phyloP scores from a whole-genome alignment of 2,888 invertebrate genomes.

The Amphiduros pacificus region DNA sequence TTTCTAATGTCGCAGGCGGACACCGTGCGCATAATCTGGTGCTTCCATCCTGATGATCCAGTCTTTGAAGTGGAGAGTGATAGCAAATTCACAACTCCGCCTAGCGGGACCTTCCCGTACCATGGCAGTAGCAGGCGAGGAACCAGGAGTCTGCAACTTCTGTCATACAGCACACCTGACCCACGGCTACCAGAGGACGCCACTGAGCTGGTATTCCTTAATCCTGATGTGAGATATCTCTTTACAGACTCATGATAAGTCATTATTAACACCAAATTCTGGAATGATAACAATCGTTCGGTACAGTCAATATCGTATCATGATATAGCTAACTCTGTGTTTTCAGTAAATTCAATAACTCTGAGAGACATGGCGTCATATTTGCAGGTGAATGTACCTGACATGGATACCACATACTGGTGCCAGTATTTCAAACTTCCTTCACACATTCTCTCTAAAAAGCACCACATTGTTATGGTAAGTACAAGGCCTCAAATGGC shows the following conservation, averaged over 20 bases:
- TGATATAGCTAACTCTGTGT: no score
- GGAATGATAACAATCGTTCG: no score
- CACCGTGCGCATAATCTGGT: neutral
- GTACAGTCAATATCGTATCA: no score
- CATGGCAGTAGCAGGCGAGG: conserved; percentile 5
- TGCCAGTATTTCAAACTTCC: conserved; percentile 4
- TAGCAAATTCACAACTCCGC: no score
- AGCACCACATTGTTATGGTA: conserved; percentile 13
- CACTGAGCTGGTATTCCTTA: neutral
- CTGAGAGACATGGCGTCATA: no score
- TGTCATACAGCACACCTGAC: neutral
- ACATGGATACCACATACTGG: conserved; percentile 14
- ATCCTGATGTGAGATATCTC: conserved; percentile 7
- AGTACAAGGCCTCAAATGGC: no score
- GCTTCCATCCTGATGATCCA: neutral
- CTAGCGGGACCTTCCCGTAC: neutral
- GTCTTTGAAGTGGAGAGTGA: neutral
- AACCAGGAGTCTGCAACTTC: conserved; percentile 3
- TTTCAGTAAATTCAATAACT: no score
- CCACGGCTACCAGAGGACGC: conserved; percentile 5
- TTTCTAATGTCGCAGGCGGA: neutral
- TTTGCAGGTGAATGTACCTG: conserved; percentile 4
- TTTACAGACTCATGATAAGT: no score
- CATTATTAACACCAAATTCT: no score
- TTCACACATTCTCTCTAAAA: neutral